These are phyloP conservation scores for Anguilla anguilla DNA, from an alignment of 2,797 vertebrate species.

Conservation along the genomic window DNA sequence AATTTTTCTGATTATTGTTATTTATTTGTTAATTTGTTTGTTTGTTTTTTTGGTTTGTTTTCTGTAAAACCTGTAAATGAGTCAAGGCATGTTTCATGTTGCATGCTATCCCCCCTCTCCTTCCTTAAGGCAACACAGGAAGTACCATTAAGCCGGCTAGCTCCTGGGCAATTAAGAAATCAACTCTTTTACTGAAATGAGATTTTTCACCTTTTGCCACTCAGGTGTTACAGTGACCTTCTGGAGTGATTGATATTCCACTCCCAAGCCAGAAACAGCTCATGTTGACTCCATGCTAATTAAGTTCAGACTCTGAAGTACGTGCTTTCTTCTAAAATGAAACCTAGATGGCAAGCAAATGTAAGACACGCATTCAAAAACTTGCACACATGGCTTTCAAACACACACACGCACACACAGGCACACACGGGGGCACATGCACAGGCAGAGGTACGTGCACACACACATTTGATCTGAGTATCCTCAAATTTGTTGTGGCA, in stretches of 20 bases:
- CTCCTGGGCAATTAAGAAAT: neutral
- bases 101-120: neutral
- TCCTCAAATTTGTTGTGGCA: neutral
- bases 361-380: neutral
- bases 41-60: neutral
- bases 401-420: neutral
- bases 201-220: neutral
- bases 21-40: neutral
- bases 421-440: neutral
- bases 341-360: neutral
- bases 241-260: neutral
- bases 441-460: neutral
- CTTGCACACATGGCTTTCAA: neutral
- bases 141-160: neutral
- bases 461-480: neutral
- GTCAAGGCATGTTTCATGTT: neutral
- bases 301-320: neutral
- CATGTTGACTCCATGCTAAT: constrained; percentile 2
- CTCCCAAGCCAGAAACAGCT: neutral
- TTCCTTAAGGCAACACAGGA: neutral
- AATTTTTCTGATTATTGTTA: neutral
- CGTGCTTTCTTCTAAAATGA: neutral
- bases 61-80: neutral
- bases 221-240: constrained; percentile 4
- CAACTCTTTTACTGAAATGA: neutral